Evolutionary conservation across 2,888 invertebrate genomes (phyloP), one percentile per base, ranked within the genome.

Genomic region (Watsonalla binaria): DNA sequence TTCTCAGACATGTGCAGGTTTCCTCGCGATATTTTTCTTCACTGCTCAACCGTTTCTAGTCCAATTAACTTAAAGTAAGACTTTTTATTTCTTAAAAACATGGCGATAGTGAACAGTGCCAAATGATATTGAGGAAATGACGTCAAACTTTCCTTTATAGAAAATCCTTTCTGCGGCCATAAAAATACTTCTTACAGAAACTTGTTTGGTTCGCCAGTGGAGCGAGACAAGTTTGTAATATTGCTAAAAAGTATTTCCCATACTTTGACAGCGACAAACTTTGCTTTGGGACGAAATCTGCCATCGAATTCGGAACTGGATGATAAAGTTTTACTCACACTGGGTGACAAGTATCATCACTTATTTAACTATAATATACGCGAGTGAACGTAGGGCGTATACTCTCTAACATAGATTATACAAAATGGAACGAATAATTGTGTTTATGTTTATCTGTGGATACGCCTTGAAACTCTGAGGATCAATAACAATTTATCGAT

Each of bases 321-420:
- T 46, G 50, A 56, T 49, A 54, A 47, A 56, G 54, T 49, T 11
- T 8, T 42, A 11, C 11, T 11, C 42, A 42, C 11, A 42, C 11
- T 42, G 42, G 11, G 11, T 11, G 7, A 11, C 42, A 42, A 42
- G 8, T 37, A 5, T 11, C 11, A 11, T 2, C 1, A 42, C 8
- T 7, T 42, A 42, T 6, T 42, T 11, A 0, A 2, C 11, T 11
- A 11, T 11, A 11, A 24, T 24, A 24, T 24, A 24, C 24, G 4
- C 24, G 24, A 24, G 24, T 24, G 24, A 24, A 24, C 4, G 4
- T 24, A 24, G 2, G 24, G 24, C 24, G 24, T 24, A 24, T 24
- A 24, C 24, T 24, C n/a, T n/a, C n/a, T n/a, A n/a, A n/a, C n/a
- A n/a, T n/a, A n/a, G n/a, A n/a, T n/a, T n/a, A n/a, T n/a, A n/a